These are phyloP conservation scores for Lumbricus terrestris DNA, from an alignment of 2,888 invertebrate genomes.

Conservation along the genomic window DNA sequence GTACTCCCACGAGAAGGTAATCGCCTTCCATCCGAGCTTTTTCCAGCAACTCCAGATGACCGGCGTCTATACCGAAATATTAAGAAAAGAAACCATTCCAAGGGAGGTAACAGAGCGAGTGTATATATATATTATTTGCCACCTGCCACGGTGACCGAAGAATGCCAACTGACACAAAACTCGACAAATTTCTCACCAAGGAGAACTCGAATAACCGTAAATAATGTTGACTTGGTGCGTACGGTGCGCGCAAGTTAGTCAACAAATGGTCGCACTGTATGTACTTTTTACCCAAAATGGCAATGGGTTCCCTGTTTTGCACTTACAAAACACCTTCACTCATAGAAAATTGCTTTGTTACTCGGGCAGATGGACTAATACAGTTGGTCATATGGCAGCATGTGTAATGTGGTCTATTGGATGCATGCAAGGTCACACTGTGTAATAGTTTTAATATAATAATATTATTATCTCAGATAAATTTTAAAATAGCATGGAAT, in stretches of 20 bases:
- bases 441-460: background rate
- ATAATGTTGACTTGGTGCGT: background rate
- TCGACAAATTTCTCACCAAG: background rate
- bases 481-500: background rate
- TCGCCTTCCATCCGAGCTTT: conserved; percentile 85
- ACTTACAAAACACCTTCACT: background rate
- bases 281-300: background rate
- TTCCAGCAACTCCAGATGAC: conserved; percentile 91
- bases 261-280: no score
- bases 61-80: conserved; percentile 71
- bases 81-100: background rate
- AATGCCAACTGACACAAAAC: background rate
- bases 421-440: no score
- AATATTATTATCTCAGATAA: background rate
- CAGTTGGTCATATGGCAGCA: no score
- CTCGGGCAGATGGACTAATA: no score
- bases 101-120: background rate
- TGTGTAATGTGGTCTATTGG: no score
- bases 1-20: conserved; percentile 87
- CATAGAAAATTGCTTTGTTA: no score
- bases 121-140: no score
- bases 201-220: background rate
- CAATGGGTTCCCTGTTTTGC: background rate
- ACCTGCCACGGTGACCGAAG: no score
- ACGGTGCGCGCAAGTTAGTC: no score